Evolutionary conservation across 2,113 vertebrate genomes (phyloP), one percentile per base, ranked within the genome.

Genomic region (Lipotes vexillifer): DNA sequence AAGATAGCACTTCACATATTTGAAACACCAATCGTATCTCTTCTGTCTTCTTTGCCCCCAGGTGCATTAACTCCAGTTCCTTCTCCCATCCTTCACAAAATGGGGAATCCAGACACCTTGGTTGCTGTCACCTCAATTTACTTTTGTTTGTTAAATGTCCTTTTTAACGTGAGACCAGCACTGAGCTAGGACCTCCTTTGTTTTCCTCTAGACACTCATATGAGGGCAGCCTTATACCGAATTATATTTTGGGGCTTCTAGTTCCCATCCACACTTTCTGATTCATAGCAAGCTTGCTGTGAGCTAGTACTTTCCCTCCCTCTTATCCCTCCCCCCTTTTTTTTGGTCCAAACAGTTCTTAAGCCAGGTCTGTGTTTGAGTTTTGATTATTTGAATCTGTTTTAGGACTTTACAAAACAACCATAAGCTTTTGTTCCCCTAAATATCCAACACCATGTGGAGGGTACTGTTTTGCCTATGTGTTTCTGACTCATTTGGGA

Each of bases 301-400:
- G 63, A 84, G 46, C 69, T 41, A 17, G 55, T 44, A 18, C 29
- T 68, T 68, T 59, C 14, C 25, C 8, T 21, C 33, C 11, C 21
- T 27, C 25, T 66, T 20, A 6, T 21, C 33, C 11, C 17, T 23
- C 12, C 57, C 2, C n/a, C 5, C 8, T 10, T 75, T 52, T 49
- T 18, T 59, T 18, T 77, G 59, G 18, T 88, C 17, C 25, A 63
- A 74, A 87, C 12, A 59, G 29, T 69, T 88, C 72, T 65, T 77
- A 97, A 83, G 25, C 20, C 38, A 90, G n/a, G 31, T 72, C 80
- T 77, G 7, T 89, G 75, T 85, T 61, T 90, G 46, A 57, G 15
- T 77, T 94, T 83, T 82, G 57, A 61, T 74, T 75, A 46, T 80
- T 78, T 75, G 27, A 87, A 38, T 88, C 69, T 93, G 18, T 69